Evolutionary conservation across 2,113 vertebrate genomes (phyloP), one percentile per base, ranked within the genome.

Genomic region (Hemibagrus wyckioides): DNA sequence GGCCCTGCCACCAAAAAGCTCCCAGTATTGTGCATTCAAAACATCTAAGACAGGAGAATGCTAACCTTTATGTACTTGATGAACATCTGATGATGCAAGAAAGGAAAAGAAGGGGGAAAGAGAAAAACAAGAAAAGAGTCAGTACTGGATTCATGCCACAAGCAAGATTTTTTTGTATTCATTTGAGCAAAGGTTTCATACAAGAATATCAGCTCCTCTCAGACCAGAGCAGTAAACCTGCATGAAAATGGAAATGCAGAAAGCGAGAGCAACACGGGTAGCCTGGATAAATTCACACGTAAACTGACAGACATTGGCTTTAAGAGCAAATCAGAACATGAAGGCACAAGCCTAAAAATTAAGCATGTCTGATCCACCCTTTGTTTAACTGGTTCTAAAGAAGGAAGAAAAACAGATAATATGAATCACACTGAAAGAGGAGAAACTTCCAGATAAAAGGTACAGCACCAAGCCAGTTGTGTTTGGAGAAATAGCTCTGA

Each of bases 51-150:
- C 93, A 96, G 93, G 95, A 94, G 94, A 93, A 93, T 96, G 96
- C 98, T 98, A 98, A 99, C 98, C 98, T 99, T 99, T 96, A 99
- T 97, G 97, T 99, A 99, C 94, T 99, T 99, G 98, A 99, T 99
- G 98, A 99, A 99, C 98, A 99, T 99, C 98, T 99, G 97, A 99
- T 95, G 97, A 99, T 95, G 97, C 96, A 86, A 97, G 95, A 96
- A 93, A 94, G 96, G 94, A 94, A 96, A 94, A 92, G 93, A 92
- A 95, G 91, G 82, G 94, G 95, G 94, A 91, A 92, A 89, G 75
- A 92, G 94, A 95, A 89, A 93, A 95, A 87, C 92, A 90, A 93
- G 61, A 96, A 93, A 94, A 95, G 94, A 94, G 94, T 97, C 95
- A 97, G 96, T 97, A 95, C 93, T 91, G 90, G 94, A 94, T 94